Evolutionary conservation across 2,113 vertebrate genomes (phyloP).

Genomic region (Ameiurus melas): DNA sequence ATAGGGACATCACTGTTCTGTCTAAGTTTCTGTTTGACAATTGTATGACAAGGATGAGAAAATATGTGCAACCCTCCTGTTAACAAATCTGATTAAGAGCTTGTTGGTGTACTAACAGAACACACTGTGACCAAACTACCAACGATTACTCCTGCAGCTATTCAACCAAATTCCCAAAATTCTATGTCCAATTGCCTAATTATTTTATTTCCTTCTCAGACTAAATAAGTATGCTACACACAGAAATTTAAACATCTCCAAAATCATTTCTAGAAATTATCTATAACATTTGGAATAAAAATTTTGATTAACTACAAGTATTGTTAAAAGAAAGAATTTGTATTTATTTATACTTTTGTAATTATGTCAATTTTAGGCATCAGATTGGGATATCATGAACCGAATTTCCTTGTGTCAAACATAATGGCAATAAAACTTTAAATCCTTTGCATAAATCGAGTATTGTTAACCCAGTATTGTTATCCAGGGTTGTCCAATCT

Average conservation of each 20-base stretch:
- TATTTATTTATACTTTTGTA: background rate
- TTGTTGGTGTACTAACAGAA: conserved; percentile 41
- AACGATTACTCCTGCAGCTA: conserved; percentile 37
- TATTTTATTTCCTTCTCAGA: conserved; percentile 27
- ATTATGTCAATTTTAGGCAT: background rate
- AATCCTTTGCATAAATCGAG: background rate
- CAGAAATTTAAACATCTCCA: background rate
- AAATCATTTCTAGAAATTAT: background rate
- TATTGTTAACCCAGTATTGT: background rate
- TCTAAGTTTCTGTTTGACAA: conserved; percentile 10
- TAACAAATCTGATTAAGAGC: conserved; percentile 53
- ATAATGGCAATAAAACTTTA: background rate
- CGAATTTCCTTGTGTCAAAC: background rate
- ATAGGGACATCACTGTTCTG: conserved; percentile 1
- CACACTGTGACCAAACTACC: conserved; percentile 23
- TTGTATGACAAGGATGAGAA: conserved; percentile 27
- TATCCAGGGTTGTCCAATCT: too few relatives aligned
- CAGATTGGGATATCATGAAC: background rate
- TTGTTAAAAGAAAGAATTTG: background rate
- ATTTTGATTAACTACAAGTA: background rate
- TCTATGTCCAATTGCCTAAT: conserved; percentile 47
- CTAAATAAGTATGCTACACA: conserved; percentile 24
- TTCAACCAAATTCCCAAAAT: conserved; percentile 51
- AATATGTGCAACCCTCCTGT: conserved; percentile 34
- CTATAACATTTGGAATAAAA: background rate